phyloP scores from a whole-genome alignment of 2,113 vertebrate genomes.

The Nettapus auritus region DNA sequence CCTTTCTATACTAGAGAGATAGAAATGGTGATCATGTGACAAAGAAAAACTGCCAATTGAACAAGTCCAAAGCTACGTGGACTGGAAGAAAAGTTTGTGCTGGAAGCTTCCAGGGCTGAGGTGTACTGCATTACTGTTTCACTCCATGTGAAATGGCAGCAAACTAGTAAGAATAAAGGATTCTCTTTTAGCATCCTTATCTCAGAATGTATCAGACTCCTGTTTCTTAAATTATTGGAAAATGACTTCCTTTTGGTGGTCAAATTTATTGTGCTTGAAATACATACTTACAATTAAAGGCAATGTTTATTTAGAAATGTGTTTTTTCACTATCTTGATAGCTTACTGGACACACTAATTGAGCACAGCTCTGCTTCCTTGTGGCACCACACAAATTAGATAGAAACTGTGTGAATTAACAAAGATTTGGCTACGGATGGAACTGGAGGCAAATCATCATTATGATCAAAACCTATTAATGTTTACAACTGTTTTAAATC shows the following conservation, averaged over 20 bases:
- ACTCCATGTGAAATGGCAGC: background rate
- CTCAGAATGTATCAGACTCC: background rate
- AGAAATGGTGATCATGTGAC: background rate
- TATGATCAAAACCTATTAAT: conserved; percentile 2
- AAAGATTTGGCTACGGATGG: conserved; percentile 26
- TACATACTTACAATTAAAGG: too few species aligned
- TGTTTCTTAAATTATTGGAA: background rate
- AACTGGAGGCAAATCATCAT: background rate
- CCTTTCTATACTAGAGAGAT: background rate
- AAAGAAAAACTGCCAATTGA: background rate
- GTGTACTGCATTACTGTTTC: background rate
- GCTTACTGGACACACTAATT: background rate
- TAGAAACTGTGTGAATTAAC: conserved; percentile 18
- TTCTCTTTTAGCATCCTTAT: background rate
- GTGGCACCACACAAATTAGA: background rate
- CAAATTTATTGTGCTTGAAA: background rate
- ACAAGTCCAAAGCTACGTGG: background rate
- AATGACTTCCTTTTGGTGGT: background rate
- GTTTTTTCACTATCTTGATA: background rate
- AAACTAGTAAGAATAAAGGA: background rate
- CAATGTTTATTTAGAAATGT: background rate
- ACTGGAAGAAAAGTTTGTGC: background rate
- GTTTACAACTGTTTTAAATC: conserved; percentile 10
- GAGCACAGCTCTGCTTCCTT: conserved; percentile 5
- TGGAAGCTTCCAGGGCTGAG: background rate